phyloP scores from a whole-genome alignment of 1,140 invertebrate genomes.

The Camponotus floridanus region DNA sequence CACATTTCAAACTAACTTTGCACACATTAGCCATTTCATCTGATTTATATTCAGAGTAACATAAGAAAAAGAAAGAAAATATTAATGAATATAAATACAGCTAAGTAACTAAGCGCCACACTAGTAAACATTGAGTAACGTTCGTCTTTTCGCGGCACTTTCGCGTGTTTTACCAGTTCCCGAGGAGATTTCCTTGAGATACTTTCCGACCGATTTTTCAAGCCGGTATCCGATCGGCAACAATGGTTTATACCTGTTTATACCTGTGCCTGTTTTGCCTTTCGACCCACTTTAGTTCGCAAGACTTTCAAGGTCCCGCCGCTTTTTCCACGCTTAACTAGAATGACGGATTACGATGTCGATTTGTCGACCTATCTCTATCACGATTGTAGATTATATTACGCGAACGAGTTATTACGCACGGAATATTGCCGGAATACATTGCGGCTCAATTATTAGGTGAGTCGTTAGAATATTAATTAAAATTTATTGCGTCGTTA shows the following conservation, averaged over 20 bases:
- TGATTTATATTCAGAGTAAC: neutral
- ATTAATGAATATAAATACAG: neutral
- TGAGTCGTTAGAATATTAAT: constrained; percentile 24
- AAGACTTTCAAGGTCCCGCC: constrained; percentile 56
- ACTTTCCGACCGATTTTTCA: constrained; percentile 73
- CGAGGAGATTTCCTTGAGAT: constrained; percentile 70
- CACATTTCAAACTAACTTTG: neutral
- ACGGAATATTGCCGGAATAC: constrained; percentile 32
- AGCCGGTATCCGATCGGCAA: constrained; percentile 24
- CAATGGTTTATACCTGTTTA: constrained; percentile 8
- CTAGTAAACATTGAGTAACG: constrained; percentile 57
- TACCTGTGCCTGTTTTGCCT: constrained; percentile 43
- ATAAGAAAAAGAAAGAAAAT: constrained; percentile 1
- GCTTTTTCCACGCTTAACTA: constrained; percentile 42
- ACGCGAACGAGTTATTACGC: constrained; percentile 14
- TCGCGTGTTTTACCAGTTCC: constrained; percentile 39
- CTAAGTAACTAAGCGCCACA: constrained; percentile 28
- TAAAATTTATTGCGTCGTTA: constrained; percentile 54
- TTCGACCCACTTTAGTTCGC: constrained; percentile 64
- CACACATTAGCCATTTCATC: neutral
- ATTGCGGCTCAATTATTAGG: constrained; percentile 30
- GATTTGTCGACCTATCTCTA: constrained; percentile 19
- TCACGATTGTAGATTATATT: constrained; percentile 16
- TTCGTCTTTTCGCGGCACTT: neutral
- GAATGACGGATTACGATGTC: neutral